Conservation (phyloP, 2,888 invertebrate genomes). For the Epicampocera succincta region DNA sequence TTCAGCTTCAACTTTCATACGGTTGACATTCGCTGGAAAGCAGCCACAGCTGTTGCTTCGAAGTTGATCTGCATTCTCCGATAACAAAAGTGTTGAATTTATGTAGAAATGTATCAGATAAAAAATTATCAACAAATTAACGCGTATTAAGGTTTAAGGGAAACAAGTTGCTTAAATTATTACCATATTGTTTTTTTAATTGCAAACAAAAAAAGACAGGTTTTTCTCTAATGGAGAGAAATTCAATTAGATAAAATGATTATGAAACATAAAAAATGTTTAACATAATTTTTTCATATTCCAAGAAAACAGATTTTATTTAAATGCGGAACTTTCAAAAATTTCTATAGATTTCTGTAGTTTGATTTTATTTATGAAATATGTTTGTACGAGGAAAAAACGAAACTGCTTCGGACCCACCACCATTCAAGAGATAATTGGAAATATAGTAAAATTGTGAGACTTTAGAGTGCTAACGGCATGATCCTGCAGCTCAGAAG, state of each 20-base stretch:
- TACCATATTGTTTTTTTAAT: constrained; percentile 5
- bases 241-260: background rate
- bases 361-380: no score
- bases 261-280: no score
- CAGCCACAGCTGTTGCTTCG: background rate
- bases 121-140: constrained; percentile 59
- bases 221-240: constrained; percentile 1
- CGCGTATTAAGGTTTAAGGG: constrained; percentile 25
- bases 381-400: no score
- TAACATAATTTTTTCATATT: no score
- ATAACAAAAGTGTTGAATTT: constrained; percentile 51
- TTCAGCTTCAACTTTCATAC: background rate
- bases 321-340: no score
- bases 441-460: no score
- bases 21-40: background rate
- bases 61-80: constrained; percentile 8
- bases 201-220: background rate
- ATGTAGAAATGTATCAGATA: constrained; percentile 40
- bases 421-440: no score
- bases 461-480: no score
- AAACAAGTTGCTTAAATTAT: constrained; percentile 42
- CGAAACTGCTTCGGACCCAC: no score
- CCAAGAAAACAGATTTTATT: no score
- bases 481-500: no score
- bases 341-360: no score